Base-by-base conservation (phyloP, 2,113 vertebrate species). In the Apteryx mantelli region DNA sequence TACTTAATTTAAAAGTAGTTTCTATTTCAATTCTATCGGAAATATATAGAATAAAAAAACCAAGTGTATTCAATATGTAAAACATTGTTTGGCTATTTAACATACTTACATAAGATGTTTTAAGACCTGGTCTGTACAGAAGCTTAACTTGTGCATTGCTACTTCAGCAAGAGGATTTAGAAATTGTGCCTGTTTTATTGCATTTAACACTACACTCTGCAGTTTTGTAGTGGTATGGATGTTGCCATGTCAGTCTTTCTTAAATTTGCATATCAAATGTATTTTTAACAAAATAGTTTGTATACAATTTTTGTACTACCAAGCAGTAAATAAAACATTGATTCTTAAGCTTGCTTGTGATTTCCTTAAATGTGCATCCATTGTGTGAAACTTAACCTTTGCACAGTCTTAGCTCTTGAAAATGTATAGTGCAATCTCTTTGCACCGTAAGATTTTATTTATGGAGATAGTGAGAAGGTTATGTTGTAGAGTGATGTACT, bases 201-300 rank as follows among this genome's bases (percentile, higher is more conserved):
- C 61, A 38, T 77, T 89, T 90, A 97, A 97, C 97, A 97, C 97
- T 98, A 98, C 88, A 20, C n/a, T 76, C 19, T 42, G 58, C 48
- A 80, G 5, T 82, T 94, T 86, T 91, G 18, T 83, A 55, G 81
- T 63, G 44, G 6, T 91, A 7, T 84, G 61, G 21, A 17, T 79
- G 36, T 63, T 93, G 74, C 69, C 53, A 13, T 76, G 69, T 86
- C 53, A 80, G 70, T n/a, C 87, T 97, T 96, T 90, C 85, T 88
- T 88, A 76, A 87, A 94, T 96, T 96, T 94, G 78, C 91, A 64
- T 93, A 95, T 97, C 69, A 92, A 77, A 92, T 96, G 93, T 98
- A 97, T 98, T 98, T 98, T 98, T 98, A 98, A 98, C 97, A 90
- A 82, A 96, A 92, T 75, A 96, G 96, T 98, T 98, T 98, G 91